Base-by-base conservation (phyloP, 2,888 invertebrate species). In the Mythimna vitellina region DNA sequence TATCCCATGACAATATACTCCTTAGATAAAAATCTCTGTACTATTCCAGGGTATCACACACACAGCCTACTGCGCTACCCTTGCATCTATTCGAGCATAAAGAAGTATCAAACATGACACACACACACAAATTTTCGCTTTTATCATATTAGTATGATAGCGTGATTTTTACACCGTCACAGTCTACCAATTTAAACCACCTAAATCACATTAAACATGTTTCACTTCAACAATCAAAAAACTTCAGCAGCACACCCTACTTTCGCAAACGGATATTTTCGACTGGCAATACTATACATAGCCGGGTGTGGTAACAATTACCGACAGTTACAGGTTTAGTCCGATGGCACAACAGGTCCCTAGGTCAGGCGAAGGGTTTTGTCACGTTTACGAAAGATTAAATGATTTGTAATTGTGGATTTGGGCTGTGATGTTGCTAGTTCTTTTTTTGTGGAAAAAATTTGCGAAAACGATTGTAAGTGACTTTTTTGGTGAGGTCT, bases 291-390 rank as follows among this genome's bases (percentile, higher is more conserved):
- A 64, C 67, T 68, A 32, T 65, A 64, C 58, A 63, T 42, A 69
- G 54, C 22, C 25, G 54, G 61, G 64, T 84, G 78, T 65, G 42
- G 61, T 38, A 81, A 81, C 76, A 76, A 70, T 78, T 81, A 82
- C 63, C 60, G 70, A 76, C 69, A 66, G 77, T 77, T 77, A 70
- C 82, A 64, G 82, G 78, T 78, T 77, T 73, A 73, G 54, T 61
- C 84, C 51, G 81, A 82, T 82, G 75, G 70, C 54, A 67, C 69
- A 84, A 82, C 82, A 84, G 85, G 82, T 70, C 82, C 72, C 46
- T 56, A 70, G 85, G 85, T 84, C 83, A 82, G 79, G 76, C 76
- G 70, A 76, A 85, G 83, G 73, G 79, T 74, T 84, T 84, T 79
- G 82, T 79, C 84, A 81, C 65, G 75, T 66, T 82, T 76, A 54